Evolutionary conservation across 2,797 vertebrate species (phyloP).

Genomic region (Capromys pilorides): DNA sequence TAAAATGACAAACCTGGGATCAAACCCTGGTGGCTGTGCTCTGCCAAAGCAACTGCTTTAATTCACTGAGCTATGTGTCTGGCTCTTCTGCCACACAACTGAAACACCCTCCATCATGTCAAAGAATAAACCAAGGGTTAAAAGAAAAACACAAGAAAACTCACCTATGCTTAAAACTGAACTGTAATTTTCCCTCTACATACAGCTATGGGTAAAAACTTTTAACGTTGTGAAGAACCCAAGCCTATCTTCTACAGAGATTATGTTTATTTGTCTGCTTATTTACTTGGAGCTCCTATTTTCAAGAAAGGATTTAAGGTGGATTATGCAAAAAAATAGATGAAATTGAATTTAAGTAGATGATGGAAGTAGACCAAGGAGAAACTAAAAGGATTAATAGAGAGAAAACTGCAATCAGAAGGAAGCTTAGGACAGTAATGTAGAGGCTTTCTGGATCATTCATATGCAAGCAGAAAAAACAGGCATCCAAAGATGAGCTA

Average conservation of each 20-base stretch:
- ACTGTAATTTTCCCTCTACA: neutral
- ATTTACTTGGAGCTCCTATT: conserved; percentile 31
- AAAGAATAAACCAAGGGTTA: neutral
- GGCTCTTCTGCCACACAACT: neutral
- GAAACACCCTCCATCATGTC: neutral
- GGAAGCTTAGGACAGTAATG: neutral
- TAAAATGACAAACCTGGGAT: too few species aligned
- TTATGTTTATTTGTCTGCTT: conserved; percentile 2
- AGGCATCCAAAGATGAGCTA: neutral
- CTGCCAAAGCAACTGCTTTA: too few species aligned
- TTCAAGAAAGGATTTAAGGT: conserved; percentile 41
- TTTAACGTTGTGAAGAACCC: neutral
- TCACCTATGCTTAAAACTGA: neutral
- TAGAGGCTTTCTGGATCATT: neutral
- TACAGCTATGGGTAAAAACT: neutral
- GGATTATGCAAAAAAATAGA: conserved; percentile 56
- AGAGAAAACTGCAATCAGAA: conserved; percentile 44
- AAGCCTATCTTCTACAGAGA: neutral
- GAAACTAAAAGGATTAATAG: conserved; percentile 18
- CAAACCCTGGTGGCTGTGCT: too few species aligned
- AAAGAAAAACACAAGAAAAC: conserved; percentile 40
- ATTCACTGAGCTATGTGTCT: too few species aligned
- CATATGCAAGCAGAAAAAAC: neutral
- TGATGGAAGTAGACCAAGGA: conserved; percentile 15
- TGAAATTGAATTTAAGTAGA: conserved; percentile 54